Conservation (phyloP, 2,113 vertebrate species). For the Brachyistius frenatus region DNA sequence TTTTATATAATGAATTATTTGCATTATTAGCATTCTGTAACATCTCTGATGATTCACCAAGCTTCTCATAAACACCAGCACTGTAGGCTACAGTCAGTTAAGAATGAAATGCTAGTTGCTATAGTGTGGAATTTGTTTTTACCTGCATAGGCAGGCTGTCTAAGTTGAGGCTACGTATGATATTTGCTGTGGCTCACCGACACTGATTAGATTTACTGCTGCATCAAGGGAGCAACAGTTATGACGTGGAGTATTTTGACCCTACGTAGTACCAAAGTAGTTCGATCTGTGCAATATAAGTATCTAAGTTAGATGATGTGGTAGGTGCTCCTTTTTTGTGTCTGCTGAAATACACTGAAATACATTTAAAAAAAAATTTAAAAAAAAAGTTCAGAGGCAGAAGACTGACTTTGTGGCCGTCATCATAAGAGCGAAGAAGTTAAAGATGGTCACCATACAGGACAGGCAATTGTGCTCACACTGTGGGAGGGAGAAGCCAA, state of each 20-base stretch:
- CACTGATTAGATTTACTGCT: too few relatives aligned
- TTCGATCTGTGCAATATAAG: too few relatives aligned
- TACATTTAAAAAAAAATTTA: slow-evolving; percentile 10
- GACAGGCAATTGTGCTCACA: background rate
- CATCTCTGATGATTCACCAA: background rate
- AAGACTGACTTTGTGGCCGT: slow-evolving; percentile 12
- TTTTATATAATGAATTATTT: background rate
- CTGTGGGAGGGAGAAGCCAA: background rate
- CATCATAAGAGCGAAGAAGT: slow-evolving; percentile 6
- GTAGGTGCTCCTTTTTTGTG: slow-evolving; percentile 32
- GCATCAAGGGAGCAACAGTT: too few relatives aligned
- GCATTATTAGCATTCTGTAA: background rate
- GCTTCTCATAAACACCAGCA: background rate
- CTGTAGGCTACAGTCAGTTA: background rate
- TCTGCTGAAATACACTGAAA: slow-evolving; percentile 30
- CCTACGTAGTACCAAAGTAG: too few relatives aligned
- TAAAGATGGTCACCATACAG: slow-evolving; percentile 11
- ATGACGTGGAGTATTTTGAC: too few relatives aligned
- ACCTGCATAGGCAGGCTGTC: too few relatives aligned
- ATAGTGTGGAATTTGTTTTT: background rate
- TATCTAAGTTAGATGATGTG: background rate
- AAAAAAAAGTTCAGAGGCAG: slow-evolving; percentile 15
- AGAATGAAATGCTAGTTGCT: background rate
- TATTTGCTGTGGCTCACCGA: too few relatives aligned
- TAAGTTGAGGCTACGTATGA: too few relatives aligned